Evolutionary conservation across 92 coral and sea anemone species (phyloP), one percentile per base, ranked within the genome.

Genomic region (Porites lobata): DNA sequence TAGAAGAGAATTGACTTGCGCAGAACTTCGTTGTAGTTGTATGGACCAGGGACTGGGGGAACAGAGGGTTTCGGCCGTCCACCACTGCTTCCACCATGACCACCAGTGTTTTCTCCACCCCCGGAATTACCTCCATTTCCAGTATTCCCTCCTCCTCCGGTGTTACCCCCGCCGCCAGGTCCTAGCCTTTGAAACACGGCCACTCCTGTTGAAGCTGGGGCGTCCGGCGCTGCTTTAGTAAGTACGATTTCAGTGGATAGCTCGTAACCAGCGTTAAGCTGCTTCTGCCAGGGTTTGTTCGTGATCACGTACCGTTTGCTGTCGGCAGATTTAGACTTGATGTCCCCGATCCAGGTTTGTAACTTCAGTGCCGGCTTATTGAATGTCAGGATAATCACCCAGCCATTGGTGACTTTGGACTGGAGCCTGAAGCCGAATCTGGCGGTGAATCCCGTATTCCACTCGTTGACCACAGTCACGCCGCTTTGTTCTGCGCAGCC

Each of bases 391-490:
- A 53, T 52, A 7, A 87, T 87, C 18, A 50, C 43, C 85, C 90
- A 87, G 11, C 83, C 77, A 50, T 80, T 53, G 15, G 63, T 50
- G 14, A 87, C 79, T 32, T 81, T 21, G 50, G 75, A 76, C 50
- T 81, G 78, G 0, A 78, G 70, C 8, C 50, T 78, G 78, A 87
- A 54, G 66, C 62, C 65, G 19, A 87, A 43, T n/a, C 38, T 67
- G 73, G 90, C 90, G 38, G 74, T 81, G 63, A 87, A 87, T 21
- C 70, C 76, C 2, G 85, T 65, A 26, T 78, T 72, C 77, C 83
- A 43, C 19, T 79, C 69, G 19, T 79, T 69, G 32, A 77, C 69
- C 22, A 87, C 17, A 9, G 64, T 29, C 4, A 53, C 9, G 38
- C 52, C 65, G 65, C 43, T 20, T 21, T 54, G 65, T 54, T 76